Evolutionary conservation across 2,797 vertebrate genomes (phyloP).

Genomic region (Lepilemur septentrionalis): DNA sequence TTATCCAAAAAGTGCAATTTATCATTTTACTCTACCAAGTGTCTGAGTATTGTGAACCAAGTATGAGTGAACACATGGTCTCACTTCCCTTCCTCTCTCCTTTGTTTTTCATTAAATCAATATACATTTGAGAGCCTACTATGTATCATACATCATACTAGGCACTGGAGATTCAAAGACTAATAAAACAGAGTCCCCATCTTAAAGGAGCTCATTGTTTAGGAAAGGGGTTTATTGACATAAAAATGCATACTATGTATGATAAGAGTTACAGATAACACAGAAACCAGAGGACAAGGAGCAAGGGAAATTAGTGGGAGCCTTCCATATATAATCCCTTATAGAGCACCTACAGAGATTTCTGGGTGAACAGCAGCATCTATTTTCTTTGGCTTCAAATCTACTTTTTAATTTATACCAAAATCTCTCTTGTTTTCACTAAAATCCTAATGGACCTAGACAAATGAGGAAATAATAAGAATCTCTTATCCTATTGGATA

Average conservation of each 20-base stretch:
- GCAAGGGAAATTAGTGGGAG: background rate
- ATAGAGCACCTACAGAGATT: background rate
- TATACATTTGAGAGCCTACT: background rate
- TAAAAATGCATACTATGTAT: background rate
- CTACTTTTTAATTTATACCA: background rate
- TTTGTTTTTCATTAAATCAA: background rate
- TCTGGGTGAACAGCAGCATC: background rate
- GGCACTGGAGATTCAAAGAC: background rate
- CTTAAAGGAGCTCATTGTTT: background rate
- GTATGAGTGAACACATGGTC: background rate
- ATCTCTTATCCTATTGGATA: background rate
- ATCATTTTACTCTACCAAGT: background rate
- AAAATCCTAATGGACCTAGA: background rate
- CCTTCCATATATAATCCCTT: background rate
- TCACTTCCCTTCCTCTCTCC: background rate
- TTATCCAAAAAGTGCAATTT: background rate
- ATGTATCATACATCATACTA: background rate
- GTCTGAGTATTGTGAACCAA: background rate
- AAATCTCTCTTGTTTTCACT: constrained; percentile 17
- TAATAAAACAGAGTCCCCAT: background rate
- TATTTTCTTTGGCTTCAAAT: background rate
- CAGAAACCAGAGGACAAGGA: background rate
- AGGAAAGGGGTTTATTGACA: background rate
- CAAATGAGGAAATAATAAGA: background rate
- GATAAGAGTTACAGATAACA: background rate